Conservation (phyloP, 2,888 invertebrate species). For the Odontothrips loti region DNA sequence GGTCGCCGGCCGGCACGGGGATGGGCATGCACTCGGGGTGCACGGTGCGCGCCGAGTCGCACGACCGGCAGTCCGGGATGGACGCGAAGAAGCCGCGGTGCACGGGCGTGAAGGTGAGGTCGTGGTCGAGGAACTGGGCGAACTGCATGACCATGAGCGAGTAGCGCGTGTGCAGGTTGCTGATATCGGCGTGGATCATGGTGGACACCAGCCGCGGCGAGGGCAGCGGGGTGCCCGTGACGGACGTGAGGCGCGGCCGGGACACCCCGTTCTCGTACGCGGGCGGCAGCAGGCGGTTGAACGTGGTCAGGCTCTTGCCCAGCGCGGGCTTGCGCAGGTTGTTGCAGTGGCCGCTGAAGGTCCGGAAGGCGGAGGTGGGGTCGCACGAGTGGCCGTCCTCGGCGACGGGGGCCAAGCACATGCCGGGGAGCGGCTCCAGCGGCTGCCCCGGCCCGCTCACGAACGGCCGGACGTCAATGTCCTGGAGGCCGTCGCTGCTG, state of each 20-base stretch:
- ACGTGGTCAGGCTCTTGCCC: slow-evolving; percentile 80
- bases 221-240: slow-evolving; percentile 72
- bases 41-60: slow-evolving; percentile 80
- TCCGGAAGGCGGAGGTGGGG: slow-evolving; percentile 53
- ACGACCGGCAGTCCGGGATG: slow-evolving; percentile 82
- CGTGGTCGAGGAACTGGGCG: slow-evolving; percentile 91
- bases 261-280: slow-evolving; percentile 87
- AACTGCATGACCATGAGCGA: slow-evolving; percentile 93
- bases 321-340: slow-evolving; percentile 76
- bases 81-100: slow-evolving; percentile 87
- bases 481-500: slow-evolving; percentile 54
- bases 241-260: slow-evolving; percentile 67
- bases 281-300: slow-evolving; percentile 77
- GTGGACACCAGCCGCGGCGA: slow-evolving; percentile 83
- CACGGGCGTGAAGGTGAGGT: slow-evolving; percentile 89
- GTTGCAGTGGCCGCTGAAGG: slow-evolving; percentile 80
- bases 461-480: slow-evolving; percentile 21
- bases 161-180: slow-evolving; percentile 81
- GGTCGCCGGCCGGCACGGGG: slow-evolving; percentile 81
- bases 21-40: slow-evolving; percentile 94
- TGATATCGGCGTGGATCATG: slow-evolving; percentile 85
- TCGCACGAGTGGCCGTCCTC: slow-evolving; percentile 48
- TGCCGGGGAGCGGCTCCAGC: slow-evolving; percentile 45
- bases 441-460: slow-evolving; percentile 28
- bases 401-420: slow-evolving; percentile 32